A percentile compares a stretch with the other conserved stretches of the same genome.
Evolutionary conservation across 1,140 invertebrate genomes (phyloP).

Genomic region (Colletes latitarsis): DNA sequence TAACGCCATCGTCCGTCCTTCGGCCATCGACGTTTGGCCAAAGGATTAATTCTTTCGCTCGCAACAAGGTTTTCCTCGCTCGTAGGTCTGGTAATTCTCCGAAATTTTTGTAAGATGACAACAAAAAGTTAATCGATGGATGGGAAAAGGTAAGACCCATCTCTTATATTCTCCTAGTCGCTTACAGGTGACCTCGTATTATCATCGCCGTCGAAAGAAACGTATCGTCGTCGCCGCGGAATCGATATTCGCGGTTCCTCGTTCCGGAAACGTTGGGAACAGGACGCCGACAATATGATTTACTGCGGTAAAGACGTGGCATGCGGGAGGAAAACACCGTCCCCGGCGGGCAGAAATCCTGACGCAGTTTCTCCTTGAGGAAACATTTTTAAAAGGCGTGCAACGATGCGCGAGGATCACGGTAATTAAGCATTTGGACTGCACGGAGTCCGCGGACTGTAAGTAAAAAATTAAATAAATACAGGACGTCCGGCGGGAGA

Average conservation of each 20-base stretch:
- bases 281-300: neutral
- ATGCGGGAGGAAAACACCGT: neutral
- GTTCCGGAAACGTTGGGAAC: neutral
- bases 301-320: neutral
- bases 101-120: no score
- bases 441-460: slow-evolving; percentile 51
- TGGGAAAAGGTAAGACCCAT: no score
- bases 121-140: no score
- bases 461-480: slow-evolving; percentile 70
- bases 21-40: no score
- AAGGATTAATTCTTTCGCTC: no score
- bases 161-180: no score
- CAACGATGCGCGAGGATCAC: slow-evolving; percentile 50
- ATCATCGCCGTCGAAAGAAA: neutral
- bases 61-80: no score
- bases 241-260: slow-evolving; percentile 8
- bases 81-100: no score
- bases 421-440: slow-evolving; percentile 67
- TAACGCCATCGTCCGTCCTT: slow-evolving; percentile 33
- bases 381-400: slow-evolving; percentile 43
- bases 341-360: slow-evolving; percentile 33
- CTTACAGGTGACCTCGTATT: no score
- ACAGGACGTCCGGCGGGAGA: slow-evolving; percentile 26
- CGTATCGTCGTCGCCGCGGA: neutral
- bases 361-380: slow-evolving; percentile 21